Base-by-base conservation (phyloP, 2,888 invertebrate genomes). In the Zaprionus obscuricornis region DNA sequence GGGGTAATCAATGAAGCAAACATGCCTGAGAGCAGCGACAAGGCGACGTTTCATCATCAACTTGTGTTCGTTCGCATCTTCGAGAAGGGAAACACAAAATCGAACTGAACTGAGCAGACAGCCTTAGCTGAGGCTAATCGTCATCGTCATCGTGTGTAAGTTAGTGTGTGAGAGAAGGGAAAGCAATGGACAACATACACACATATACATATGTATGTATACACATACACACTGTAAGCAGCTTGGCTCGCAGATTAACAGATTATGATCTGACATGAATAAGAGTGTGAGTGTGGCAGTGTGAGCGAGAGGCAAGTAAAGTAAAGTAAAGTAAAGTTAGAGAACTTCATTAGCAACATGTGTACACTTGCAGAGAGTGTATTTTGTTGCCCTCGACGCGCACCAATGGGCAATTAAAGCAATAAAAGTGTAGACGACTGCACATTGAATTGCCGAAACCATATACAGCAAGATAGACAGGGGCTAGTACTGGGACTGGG, bases 341-440 rank as follows among this genome's bases (percentile, higher is more conserved):
- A 75, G 76, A 79, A 75, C 86, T 86, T 86, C 84, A 81, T 81
- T 81, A 81, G 81, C 86, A 75, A 75, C 81, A 75, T 85, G 86
- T 66, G 66, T 57, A 59, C 74, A 49, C 46, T 66, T 51, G 20
- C 33, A 36, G 52, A n/a, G 49, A 57, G 58, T 66, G 63, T 56
- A 66, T 74, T 66, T 66, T 63, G 74, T 73, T 73, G 70, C 64
- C 43, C 55, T 52, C 59, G 63, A 45, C 58, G 71, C 81, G 86
- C 73, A 59, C 67, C 81, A 81, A 37, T 81, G 82, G 58, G 63
- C 86, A 81, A 85, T 81, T 85, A 85, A 85, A 76, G 81, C 81
- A 76, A 86, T 81, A 81, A 77, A 77, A 83, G 64, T 66, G 68
- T 78, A 75, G 65, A 58, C 79, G 70, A 70, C 66, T 70, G 71